These are phyloP conservation scores for Gymnothorax javanicus DNA, from an alignment of 2,797 vertebrate genomes.

Conservation along the genomic window DNA sequence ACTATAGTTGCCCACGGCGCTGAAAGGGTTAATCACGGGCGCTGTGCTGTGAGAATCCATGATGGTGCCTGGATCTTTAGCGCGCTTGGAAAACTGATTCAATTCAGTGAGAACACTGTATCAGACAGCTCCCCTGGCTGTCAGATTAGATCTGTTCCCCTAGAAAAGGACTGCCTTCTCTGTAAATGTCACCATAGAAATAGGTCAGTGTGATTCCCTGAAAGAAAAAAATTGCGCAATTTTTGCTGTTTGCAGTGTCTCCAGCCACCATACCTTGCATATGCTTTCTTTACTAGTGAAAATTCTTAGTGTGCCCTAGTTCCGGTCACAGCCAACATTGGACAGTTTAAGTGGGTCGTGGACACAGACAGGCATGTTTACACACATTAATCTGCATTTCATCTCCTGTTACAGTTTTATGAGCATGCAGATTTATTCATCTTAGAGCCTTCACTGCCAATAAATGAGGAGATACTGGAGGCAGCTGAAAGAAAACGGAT, in stretches of 20 bases:
- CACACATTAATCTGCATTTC: background rate
- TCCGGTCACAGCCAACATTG: background rate
- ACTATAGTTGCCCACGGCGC: too few species aligned
- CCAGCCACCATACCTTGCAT: background rate
- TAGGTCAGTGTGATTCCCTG: constrained; percentile 15
- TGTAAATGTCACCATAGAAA: background rate
- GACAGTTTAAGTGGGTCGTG: background rate
- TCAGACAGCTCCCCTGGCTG: background rate
- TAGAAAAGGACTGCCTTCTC: background rate
- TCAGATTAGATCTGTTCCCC: background rate
- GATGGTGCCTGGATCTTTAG: background rate
- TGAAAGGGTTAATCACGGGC: too few species aligned
- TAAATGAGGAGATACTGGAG: constrained; percentile 1
- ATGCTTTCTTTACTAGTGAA: background rate
- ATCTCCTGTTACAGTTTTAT: background rate
- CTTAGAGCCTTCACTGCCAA: background rate
- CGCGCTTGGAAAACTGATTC: background rate
- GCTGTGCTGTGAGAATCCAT: background rate
- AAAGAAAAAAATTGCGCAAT: background rate
- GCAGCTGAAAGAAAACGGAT: constrained; percentile 12
- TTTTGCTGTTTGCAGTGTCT: background rate
- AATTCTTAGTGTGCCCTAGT: background rate
- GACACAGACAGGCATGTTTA: background rate
- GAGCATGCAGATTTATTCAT: background rate
- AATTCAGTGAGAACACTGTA: background rate